phyloP scores from a whole-genome alignment of 1,140 invertebrate genomes.

The Drosophila nigromelanica region DNA sequence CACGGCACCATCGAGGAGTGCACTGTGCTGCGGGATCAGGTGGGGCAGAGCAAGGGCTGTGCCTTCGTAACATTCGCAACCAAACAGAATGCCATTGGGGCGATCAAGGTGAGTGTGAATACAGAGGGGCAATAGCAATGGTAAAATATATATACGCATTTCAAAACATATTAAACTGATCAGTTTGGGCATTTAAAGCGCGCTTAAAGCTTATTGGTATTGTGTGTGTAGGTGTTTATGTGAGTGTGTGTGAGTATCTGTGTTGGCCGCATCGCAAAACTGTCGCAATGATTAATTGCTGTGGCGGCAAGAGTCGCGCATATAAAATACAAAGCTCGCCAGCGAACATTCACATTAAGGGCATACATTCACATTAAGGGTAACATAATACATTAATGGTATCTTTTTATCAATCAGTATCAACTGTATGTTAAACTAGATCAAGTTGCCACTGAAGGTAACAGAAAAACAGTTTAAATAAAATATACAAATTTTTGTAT shows the following conservation, averaged over 20 bases:
- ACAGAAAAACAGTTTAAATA: too few species aligned
- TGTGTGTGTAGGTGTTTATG: not conserved
- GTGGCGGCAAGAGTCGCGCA: slow-evolving; percentile 77
- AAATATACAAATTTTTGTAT: too few species aligned
- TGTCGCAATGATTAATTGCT: slow-evolving; percentile 80
- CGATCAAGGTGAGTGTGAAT: slow-evolving; percentile 90
- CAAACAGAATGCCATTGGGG: slow-evolving; percentile 97
- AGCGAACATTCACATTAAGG: too few species aligned
- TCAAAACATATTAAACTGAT: not conserved
- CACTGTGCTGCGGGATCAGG: slow-evolving; percentile 96
- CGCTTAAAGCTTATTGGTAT: slow-evolving; percentile 41
- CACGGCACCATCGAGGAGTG: slow-evolving; percentile 99
- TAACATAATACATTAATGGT: too few species aligned
- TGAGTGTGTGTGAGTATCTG: slow-evolving; percentile 19
- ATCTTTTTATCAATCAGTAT: too few species aligned
- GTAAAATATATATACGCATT: too few species aligned
- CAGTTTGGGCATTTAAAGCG: slow-evolving; percentile 21
- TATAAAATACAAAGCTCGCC: slow-evolving; percentile 64
- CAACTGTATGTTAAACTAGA: too few species aligned
- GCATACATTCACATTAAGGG: too few species aligned
- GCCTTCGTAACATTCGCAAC: slow-evolving; percentile 99
- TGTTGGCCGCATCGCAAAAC: slow-evolving; percentile 60
- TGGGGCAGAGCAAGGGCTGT: slow-evolving; percentile 97
- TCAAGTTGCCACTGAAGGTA: too few species aligned
- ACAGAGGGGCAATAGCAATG: not conserved